A percentile compares a stretch with the other conserved stretches of the same genome.
Evolutionary conservation across 2,888 invertebrate species (phyloP).

Genomic region (Cantharis nigra): DNA sequence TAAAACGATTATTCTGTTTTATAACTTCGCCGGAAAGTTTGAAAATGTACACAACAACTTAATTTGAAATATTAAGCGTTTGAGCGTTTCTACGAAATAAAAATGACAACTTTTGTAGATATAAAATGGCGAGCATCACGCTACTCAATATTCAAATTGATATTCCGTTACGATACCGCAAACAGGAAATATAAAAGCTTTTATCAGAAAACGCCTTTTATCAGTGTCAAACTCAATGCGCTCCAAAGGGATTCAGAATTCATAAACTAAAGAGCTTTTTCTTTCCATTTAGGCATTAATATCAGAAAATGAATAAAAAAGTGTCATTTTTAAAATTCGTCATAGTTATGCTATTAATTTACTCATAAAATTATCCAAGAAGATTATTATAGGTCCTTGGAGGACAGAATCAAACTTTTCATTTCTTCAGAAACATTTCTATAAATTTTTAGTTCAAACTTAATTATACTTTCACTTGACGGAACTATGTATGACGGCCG

Average conservation of each 20-base stretch:
- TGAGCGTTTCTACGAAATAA: slow-evolving; percentile 8
- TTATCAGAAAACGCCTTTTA: slow-evolving; percentile 31
- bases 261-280: slow-evolving; percentile 28
- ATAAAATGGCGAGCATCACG: slow-evolving; percentile 19
- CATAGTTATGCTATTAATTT: slow-evolving; percentile 5
- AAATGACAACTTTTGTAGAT: slow-evolving; percentile 20
- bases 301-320: slow-evolving; percentile 24
- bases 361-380: background rate
- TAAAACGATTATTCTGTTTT: background rate
- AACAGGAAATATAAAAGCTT: slow-evolving; percentile 32
- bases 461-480: background rate
- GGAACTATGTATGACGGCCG: background rate
- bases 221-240: slow-evolving; percentile 31
- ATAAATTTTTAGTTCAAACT: background rate
- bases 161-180: slow-evolving; percentile 30
- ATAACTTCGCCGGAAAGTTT: background rate
- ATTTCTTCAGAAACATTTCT: background rate
- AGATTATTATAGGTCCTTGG: background rate
- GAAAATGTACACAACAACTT: background rate
- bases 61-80: background rate
- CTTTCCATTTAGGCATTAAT: slow-evolving; percentile 29
- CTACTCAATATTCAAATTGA: slow-evolving; percentile 32
- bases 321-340: slow-evolving; percentile 8
- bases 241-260: slow-evolving; percentile 28
- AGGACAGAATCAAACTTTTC: background rate